phyloP scores from a whole-genome alignment of 2,888 invertebrate genomes.

The Parasteatoda lunata region DNA sequence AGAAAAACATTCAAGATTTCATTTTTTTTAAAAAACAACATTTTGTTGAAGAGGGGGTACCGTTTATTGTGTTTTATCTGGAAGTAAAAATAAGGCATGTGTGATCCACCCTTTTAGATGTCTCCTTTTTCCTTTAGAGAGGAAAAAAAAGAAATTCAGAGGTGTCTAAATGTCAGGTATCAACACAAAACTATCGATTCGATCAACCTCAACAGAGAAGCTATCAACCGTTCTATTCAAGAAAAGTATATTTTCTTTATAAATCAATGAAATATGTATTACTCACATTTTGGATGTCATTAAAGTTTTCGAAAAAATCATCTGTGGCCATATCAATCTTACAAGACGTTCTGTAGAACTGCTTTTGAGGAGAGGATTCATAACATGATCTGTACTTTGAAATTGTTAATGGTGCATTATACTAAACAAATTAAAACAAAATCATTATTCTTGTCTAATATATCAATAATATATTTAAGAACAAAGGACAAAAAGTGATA shows the following conservation, averaged over 20 bases:
- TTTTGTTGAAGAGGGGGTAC: too few species aligned
- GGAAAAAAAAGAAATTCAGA: too few species aligned
- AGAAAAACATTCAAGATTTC: too few species aligned
- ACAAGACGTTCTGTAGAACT: not conserved
- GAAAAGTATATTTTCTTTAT: not conserved
- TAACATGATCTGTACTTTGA: not conserved
- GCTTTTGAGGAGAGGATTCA: not conserved
- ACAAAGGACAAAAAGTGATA: not conserved
- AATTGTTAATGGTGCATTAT: not conserved
- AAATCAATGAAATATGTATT: not conserved
- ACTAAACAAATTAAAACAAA: not conserved
- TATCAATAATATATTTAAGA: not conserved
- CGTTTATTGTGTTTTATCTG: too few species aligned
- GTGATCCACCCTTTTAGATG: too few species aligned
- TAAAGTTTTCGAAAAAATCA: slow-evolving; percentile 1
- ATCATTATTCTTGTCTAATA: not conserved
- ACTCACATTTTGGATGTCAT: not conserved
- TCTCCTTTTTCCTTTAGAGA: too few species aligned
- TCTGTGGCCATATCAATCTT: not conserved
- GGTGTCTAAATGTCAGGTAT: too few species aligned
- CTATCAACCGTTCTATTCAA: not conserved
- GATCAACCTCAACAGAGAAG: too few species aligned
- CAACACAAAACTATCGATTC: too few species aligned
- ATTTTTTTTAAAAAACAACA: too few species aligned
- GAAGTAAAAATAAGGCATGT: too few species aligned